Percentiles rank a stretch among this genome's conserved stretches.
phyloP scores from a whole-genome alignment of 2,888 invertebrate species.

The Cantharis rustica region DNA sequence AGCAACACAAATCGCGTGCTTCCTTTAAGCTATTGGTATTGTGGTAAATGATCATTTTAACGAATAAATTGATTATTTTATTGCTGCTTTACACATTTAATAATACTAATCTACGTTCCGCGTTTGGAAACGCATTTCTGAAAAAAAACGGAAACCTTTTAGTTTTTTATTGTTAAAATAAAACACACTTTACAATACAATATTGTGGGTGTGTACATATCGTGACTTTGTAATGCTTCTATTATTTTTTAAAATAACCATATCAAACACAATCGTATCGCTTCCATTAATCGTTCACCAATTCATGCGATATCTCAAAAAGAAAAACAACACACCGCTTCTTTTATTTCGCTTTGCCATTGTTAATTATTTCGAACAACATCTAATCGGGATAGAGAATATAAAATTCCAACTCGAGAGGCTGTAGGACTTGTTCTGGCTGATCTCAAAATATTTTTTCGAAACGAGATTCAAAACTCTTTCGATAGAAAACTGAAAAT shows the following conservation, averaged over 20 bases:
- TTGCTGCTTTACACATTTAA: not conserved
- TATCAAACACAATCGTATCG: not conserved
- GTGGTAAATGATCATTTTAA: not conserved
- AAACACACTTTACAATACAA: not conserved
- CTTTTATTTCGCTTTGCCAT: not conserved
- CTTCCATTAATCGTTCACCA: not conserved
- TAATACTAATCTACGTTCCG: not conserved
- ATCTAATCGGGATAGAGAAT: too few species aligned
- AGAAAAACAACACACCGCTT: not conserved
- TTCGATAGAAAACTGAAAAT: too few species aligned
- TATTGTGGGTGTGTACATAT: not conserved
- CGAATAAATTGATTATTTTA: not conserved
- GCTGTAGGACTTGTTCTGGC: too few species aligned
- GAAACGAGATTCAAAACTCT: too few species aligned
- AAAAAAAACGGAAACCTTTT: not conserved
- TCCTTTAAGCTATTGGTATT: constrained; percentile 17
- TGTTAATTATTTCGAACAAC: too few species aligned
- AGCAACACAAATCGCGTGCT: constrained; percentile 23
- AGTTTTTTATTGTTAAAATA: not conserved
- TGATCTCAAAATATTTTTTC: too few species aligned
- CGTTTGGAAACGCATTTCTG: not conserved
- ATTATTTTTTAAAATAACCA: not conserved
- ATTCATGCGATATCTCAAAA: not conserved
- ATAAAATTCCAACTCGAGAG: too few species aligned
- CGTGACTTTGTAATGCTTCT: not conserved